phyloP scores from a whole-genome alignment of 1,140 invertebrate genomes.

The Cylas formicarius region DNA sequence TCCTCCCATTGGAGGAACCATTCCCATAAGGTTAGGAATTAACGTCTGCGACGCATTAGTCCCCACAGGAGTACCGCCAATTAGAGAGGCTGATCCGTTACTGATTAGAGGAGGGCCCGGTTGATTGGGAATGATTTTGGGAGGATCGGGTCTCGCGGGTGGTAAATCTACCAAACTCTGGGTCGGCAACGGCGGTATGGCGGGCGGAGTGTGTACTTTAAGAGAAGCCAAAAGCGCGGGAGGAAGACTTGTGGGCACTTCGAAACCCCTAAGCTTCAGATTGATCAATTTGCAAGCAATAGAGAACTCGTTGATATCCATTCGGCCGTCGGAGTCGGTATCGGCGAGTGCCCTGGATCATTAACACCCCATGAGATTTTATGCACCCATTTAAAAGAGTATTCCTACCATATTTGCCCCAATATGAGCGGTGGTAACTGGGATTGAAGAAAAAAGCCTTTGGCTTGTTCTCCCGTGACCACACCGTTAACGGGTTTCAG shows the following conservation, averaged over 20 bases:
- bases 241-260: constrained; percentile 81
- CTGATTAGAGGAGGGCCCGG: too few species aligned
- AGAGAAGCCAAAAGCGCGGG: constrained; percentile 62
- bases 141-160: constrained; percentile 45
- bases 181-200: constrained; percentile 40
- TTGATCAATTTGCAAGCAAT: constrained; percentile 97
- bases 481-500: constrained; percentile 82
- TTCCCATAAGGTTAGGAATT: too few species aligned
- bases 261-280: constrained; percentile 83
- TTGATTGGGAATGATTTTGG: too few species aligned
- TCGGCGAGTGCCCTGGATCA: constrained; percentile 85
- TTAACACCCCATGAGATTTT: constrained; percentile 2
- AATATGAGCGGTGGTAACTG: constrained; percentile 80
- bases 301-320: constrained; percentile 94
- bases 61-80: too few species aligned
- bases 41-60: too few species aligned
- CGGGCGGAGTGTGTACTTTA: constrained; percentile 38
- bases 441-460: constrained; percentile 87
- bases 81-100: too few species aligned
- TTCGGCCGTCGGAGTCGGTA: constrained; percentile 92
- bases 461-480: constrained; percentile 90
- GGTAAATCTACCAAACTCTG: constrained; percentile 24
- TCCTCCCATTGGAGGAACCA: too few species aligned
- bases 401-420: constrained; percentile 85
- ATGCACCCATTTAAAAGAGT: not conserved